phyloP scores from a whole-genome alignment of 1,140 invertebrate species.

The Platyura marginata region DNA sequence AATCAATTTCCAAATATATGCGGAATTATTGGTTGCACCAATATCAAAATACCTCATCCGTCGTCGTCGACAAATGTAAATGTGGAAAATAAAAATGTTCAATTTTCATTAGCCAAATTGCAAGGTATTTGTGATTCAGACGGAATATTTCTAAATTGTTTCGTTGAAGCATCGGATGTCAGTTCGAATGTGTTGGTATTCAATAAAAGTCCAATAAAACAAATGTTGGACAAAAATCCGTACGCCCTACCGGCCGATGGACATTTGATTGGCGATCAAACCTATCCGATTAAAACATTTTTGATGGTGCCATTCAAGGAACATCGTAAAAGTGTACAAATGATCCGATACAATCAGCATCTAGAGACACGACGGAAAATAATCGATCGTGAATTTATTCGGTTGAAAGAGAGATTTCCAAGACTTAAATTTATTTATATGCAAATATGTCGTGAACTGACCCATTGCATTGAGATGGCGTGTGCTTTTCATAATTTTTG shows the following conservation, averaged over 20 bases:
- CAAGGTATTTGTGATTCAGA: not conserved
- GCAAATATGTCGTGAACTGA: not conserved
- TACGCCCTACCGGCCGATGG: not conserved
- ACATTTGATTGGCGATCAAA: not conserved
- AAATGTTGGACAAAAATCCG: not conserved
- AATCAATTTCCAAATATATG: not conserved
- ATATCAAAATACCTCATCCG: not conserved
- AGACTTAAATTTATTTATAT: not conserved
- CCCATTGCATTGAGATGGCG: not conserved
- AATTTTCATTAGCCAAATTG: too few species aligned
- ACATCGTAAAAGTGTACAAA: not conserved
- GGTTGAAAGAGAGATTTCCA: not conserved
- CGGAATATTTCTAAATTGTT: not conserved
- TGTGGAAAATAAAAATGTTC: too few species aligned
- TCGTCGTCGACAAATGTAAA: not conserved
- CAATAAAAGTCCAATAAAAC: not conserved
- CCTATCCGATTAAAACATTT: not conserved
- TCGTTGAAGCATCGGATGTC: not conserved
- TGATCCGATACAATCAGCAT: not conserved
- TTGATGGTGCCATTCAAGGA: not conserved
- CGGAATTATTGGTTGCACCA: not conserved
- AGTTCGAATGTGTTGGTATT: not conserved
- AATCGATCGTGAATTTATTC: not conserved
- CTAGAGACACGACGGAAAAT: not conserved
- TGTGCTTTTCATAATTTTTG: not conserved